A percentile compares a stretch with the other conserved stretches of the same genome.
Evolutionary conservation across 1,140 invertebrate genomes (phyloP).

Genomic region (Sogatella furcifera): DNA sequence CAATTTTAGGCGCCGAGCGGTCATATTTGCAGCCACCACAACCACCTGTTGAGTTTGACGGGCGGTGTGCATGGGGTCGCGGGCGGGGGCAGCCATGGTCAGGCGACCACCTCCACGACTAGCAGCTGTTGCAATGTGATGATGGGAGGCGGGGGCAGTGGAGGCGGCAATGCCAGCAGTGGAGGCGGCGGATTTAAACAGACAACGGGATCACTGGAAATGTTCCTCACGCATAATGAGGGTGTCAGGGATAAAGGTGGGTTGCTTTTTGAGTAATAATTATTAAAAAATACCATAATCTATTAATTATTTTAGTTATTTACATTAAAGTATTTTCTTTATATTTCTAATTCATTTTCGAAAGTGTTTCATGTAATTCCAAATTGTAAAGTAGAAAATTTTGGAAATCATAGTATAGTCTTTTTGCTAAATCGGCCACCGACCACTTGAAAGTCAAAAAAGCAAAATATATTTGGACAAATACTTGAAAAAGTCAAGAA

Average conservation of each 20-base stretch:
- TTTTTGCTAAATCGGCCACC: no score
- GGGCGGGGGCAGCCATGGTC: not conserved
- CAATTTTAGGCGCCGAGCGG: slow-evolving; percentile 9
- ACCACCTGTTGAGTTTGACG: not conserved
- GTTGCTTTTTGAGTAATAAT: not conserved
- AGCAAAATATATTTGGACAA: no score
- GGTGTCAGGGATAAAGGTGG: slow-evolving; percentile 12
- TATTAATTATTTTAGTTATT: no score
- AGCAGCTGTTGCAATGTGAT: not conserved
- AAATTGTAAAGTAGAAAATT: no score
- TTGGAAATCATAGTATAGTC: no score
- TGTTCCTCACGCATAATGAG: slow-evolving; percentile 19
- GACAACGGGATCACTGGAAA: slow-evolving; percentile 27
- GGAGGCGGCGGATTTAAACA: slow-evolving; percentile 26
- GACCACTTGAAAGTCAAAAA: no score
- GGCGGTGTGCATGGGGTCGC: not conserved
- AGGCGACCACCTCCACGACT: not conserved
- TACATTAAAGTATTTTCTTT: no score
- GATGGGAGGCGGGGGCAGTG: not conserved
- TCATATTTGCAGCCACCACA: not conserved
- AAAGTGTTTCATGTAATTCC: no score
- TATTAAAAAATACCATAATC: no score
- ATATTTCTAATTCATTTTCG: no score
- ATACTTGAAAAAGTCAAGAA: no score
- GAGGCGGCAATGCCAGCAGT: not conserved